Evolutionary conservation across 2,113 vertebrate species (phyloP).

Genomic region (Proteles cristata): DNA sequence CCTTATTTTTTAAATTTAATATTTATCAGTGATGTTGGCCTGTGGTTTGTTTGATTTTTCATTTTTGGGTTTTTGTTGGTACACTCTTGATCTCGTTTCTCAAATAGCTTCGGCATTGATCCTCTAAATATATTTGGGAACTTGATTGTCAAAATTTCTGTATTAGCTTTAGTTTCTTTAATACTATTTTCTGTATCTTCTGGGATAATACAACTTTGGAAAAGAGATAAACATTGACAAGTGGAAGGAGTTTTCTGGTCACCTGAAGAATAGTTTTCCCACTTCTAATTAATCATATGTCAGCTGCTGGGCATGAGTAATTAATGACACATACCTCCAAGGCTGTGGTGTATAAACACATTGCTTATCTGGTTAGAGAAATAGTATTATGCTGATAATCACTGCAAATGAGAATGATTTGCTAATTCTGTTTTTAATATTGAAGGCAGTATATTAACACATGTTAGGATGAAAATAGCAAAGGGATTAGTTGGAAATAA

Average conservation of each 20-base stretch:
- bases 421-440: conserved; percentile 1
- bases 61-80: background rate
- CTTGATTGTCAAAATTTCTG: background rate
- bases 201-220: conserved; percentile 33
- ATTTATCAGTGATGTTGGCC: background rate
- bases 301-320: conserved; percentile 64
- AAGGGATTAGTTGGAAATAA: conserved; percentile 10
- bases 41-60: background rate
- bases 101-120: background rate
- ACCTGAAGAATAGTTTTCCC: conserved; percentile 73
- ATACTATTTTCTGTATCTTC: background rate
- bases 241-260: conserved; percentile 62
- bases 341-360: conserved; percentile 61
- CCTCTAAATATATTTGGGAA: background rate
- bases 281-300: conserved; percentile 79
- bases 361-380: conserved; percentile 67
- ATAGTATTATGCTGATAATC: conserved; percentile 58
- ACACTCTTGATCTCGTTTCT: background rate
- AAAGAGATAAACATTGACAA: conserved; percentile 71
- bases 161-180: conserved; percentile 22
- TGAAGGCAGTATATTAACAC: background rate
- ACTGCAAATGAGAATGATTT: background rate
- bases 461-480: background rate
- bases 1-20: background rate
- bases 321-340: conserved; percentile 68